Conservation (phyloP, 2,113 vertebrate genomes). For the Phodopus roborovskii region DNA sequence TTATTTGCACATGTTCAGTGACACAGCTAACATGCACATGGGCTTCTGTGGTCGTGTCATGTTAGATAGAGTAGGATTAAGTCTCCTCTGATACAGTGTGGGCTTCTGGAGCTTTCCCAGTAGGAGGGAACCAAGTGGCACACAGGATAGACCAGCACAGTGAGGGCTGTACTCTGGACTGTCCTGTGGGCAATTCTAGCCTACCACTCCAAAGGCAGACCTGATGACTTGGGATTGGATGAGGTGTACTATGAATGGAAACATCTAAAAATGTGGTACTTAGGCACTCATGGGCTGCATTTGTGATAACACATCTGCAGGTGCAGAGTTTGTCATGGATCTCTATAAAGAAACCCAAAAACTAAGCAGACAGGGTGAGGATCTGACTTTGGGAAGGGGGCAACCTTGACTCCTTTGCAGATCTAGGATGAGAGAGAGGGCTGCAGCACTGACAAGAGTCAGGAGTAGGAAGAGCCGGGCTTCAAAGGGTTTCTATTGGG, state of each 20-base stretch:
- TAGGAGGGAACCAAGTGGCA: neutral
- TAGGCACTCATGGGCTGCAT: neutral
- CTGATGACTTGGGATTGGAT: neutral
- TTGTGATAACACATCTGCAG: neutral
- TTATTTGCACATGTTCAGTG: neutral
- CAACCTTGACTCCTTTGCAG: neutral
- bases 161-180: neutral
- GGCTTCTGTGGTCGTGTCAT: neutral
- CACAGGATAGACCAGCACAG: neutral
- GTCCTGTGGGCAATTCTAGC: neutral
- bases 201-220: neutral
- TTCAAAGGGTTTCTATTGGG: neutral
- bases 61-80: neutral
- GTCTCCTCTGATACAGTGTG: neutral
- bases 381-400: constrained; percentile 1
- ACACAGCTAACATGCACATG: neutral
- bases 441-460: neutral
- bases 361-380: neutral
- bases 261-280: neutral
- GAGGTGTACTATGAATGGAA: neutral
- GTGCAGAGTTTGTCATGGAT: neutral
- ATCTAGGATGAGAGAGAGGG: neutral
- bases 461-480: neutral
- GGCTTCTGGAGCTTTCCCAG: neutral
- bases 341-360: constrained; percentile 1